Evolutionary conservation across 2,797 vertebrate genomes (phyloP), one percentile per base, ranked within the genome.

Genomic region (Echeneis naucrates): DNA sequence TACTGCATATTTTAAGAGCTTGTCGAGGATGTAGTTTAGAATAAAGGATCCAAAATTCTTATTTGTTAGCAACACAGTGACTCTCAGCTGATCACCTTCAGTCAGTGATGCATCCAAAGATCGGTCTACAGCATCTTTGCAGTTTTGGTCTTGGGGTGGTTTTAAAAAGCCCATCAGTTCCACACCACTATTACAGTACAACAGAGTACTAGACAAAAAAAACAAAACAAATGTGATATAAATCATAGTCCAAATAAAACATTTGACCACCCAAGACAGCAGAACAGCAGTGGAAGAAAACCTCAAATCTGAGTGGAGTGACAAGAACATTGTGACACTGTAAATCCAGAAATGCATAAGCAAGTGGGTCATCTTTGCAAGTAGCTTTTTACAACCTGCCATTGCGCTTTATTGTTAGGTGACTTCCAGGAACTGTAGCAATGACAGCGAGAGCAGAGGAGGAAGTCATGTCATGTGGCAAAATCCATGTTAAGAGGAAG

Each of bases 21-120:
- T 50, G n/a, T 45, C 24, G 51, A 56, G 27, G 55, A 74, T 61
- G 4, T 30, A 19, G 21, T 58, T 58, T 23, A 21, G 16, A 56
- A 33, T 14, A 38, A 27, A 23, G 23, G 42, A 24, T n/a, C 12
- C 12, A 27, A 47, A 60, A 53, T n/a, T n/a, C n/a, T n/a, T 38
- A 4, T 48, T 38, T 64, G 24, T 38, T 42, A 26, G 0, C 9
- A 42, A 48, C n/a, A 24, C 17, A 42, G 8, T 55, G 35, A 57
- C 8, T 63, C 21, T 56, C 12, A 40, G 16, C 32, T 54, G 47
- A 27, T 71, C n/a, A 60, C 3, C 21, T 27, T 55, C 3, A 37
- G 17, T 1, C 27, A 42, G 2, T 24, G 33, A 54, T 48, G 32
- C 32, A 59, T 17, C 13, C 17, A 56, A 21, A 56, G 35, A 48